Percentiles rank a stretch among this genome's conserved stretches.
phyloP scores from a whole-genome alignment of 1,140 invertebrate species.

The Magallana angulata region DNA sequence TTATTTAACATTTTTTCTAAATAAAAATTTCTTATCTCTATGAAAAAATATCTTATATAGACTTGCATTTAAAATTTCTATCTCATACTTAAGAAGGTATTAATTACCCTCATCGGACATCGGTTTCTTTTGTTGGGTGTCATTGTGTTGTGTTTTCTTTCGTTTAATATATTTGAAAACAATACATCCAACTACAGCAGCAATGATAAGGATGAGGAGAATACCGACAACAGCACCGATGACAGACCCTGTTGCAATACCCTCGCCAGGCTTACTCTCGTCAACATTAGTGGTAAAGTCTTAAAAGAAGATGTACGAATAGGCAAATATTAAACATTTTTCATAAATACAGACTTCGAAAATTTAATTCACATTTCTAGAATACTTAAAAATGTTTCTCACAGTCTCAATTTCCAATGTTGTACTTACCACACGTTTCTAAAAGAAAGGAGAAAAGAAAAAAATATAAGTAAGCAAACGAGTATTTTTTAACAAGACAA shows the following conservation, averaged over 20 bases:
- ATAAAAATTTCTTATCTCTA: too few relatives aligned
- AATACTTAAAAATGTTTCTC: too few relatives aligned
- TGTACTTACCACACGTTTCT: constrained; percentile 18
- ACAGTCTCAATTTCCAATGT: too few relatives aligned
- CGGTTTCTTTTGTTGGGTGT: neutral
- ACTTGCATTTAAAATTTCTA: too few relatives aligned
- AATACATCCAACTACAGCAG: neutral
- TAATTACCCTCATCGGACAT: neutral
- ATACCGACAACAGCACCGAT: neutral
- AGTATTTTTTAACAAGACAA: too few relatives aligned
- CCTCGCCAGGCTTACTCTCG: neutral
- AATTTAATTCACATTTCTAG: too few relatives aligned
- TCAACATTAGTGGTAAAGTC: neutral
- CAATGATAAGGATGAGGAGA: constrained; percentile 5
- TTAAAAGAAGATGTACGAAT: neutral
- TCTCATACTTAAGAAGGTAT: too few relatives aligned
- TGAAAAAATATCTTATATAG: too few relatives aligned
- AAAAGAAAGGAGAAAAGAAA: neutral
- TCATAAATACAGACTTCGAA: too few relatives aligned
- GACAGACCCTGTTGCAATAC: neutral
- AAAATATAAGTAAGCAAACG: neutral
- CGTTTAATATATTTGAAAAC: neutral
- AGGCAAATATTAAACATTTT: too few relatives aligned
- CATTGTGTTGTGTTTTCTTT: neutral
- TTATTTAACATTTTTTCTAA: neutral